Evolutionary conservation across 2,113 vertebrate species (phyloP).

Genomic region (Dicrurus megarhynchus): DNA sequence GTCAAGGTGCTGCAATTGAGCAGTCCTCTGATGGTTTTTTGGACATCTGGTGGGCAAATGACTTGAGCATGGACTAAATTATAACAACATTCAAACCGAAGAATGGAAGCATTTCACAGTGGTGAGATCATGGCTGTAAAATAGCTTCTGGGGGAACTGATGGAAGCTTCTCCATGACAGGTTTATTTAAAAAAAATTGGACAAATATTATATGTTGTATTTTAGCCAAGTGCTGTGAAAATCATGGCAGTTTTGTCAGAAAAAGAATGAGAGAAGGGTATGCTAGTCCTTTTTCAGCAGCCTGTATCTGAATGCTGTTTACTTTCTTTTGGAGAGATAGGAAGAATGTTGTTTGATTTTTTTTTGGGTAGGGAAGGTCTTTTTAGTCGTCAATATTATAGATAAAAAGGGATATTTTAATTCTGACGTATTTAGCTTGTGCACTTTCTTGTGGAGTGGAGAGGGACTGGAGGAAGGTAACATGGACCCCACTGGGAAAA

Average conservation of each 20-base stretch:
- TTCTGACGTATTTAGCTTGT: neutral
- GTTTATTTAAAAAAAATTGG: neutral
- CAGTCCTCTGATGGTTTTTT: neutral
- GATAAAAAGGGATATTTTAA: neutral
- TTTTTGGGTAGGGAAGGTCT: neutral
- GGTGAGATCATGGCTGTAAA: neutral
- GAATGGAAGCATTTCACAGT: neutral
- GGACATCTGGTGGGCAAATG: neutral
- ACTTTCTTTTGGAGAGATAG: neutral
- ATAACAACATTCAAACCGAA: neutral
- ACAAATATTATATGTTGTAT: neutral
- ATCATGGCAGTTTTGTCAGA: neutral
- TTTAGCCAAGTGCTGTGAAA: slow-evolving; percentile 1
- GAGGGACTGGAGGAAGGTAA: neutral
- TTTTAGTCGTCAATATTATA: neutral
- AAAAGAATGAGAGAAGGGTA: neutral
- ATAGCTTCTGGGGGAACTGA: neutral
- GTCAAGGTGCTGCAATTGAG: neutral
- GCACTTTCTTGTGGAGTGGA: neutral
- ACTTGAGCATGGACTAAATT: slow-evolving; percentile 5
- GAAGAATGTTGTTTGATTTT: neutral
- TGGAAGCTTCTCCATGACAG: neutral
- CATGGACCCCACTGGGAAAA: neutral
- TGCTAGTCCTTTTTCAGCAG: neutral
- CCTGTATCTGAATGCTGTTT: neutral